Conservation (phyloP, 1,140 invertebrate species). For the Macrostomum lignano region DNA sequence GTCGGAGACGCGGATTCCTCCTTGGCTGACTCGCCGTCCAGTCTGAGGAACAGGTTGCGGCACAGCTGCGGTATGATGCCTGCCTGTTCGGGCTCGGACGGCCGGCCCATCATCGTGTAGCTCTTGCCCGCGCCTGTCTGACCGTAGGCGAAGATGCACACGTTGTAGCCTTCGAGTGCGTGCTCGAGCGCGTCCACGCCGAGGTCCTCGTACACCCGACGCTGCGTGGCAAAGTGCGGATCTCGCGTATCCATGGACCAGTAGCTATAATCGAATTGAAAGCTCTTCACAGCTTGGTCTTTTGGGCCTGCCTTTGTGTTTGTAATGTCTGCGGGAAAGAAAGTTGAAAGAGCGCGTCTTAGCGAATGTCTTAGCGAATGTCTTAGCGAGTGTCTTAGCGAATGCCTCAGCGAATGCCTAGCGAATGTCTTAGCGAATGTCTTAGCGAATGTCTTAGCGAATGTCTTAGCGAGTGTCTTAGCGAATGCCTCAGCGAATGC, state of each 20-base stretch:
- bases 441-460: too few species aligned
- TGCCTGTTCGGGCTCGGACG: slow-evolving; percentile 56
- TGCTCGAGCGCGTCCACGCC: slow-evolving; percentile 65
- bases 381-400: too few species aligned
- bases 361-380: too few species aligned
- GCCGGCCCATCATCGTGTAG: slow-evolving; percentile 98
- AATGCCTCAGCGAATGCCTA: too few species aligned
- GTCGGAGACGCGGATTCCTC: slow-evolving; percentile 93
- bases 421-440: too few species aligned
- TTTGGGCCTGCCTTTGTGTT: too few species aligned
- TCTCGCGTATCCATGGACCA: slow-evolving; percentile 95
- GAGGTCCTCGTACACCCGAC: slow-evolving; percentile 85
- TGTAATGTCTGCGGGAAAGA: too few species aligned
- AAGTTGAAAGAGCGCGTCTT: too few species aligned
- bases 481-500: too few species aligned
- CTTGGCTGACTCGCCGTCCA: slow-evolving; percentile 73
- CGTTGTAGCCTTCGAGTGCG: slow-evolving; percentile 78
- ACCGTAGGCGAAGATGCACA: slow-evolving; percentile 98
- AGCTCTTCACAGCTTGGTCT: too few species aligned
- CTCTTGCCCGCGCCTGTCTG: slow-evolving; percentile 98
- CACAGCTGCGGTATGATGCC: slow-evolving; percentile 54
- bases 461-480: too few species aligned
- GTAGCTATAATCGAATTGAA: slow-evolving; percentile 96
- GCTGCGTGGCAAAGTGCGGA: slow-evolving; percentile 61
- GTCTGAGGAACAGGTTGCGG: slow-evolving; percentile 32